Percentiles rank a stretch among this genome's conserved stretches.
phyloP scores from a whole-genome alignment of 2,797 vertebrate species.

The Lemur catta region DNA sequence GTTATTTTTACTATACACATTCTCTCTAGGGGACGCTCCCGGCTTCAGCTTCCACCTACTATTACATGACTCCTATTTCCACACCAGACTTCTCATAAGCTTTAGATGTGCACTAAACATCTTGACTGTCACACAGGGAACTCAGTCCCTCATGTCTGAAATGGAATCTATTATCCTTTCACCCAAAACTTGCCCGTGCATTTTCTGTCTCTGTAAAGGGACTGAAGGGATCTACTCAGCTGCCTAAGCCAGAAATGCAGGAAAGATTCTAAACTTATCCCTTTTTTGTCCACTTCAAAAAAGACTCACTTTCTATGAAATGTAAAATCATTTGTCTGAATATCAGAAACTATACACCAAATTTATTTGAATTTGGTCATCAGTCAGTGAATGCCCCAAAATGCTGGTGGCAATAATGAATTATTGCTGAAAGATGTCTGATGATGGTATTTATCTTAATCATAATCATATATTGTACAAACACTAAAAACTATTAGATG shows the following conservation, averaged over 20 bases:
- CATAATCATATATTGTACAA: not conserved
- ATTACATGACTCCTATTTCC: not conserved
- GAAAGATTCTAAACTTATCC: not conserved
- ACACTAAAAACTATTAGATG: conserved; percentile 19
- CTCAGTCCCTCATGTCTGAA: not conserved
- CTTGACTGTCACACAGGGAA: not conserved
- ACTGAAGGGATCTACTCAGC: not conserved
- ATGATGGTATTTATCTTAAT: not conserved
- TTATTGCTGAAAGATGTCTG: not conserved
- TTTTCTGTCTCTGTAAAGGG: not conserved
- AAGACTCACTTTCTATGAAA: not conserved
- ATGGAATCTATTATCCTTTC: not conserved
- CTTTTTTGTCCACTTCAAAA: not conserved
- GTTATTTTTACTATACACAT: conserved; percentile 10
- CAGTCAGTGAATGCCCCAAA: not conserved
- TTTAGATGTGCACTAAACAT: not conserved
- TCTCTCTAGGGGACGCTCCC: not conserved
- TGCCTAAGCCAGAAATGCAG: not conserved
- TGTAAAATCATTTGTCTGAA: conserved; percentile 32
- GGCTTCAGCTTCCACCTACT: not conserved
- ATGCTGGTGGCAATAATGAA: not conserved
- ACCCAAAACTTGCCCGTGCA: not conserved
- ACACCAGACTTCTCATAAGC: not conserved
- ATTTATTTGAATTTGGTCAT: not conserved
- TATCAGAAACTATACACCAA: not conserved